Evolutionary conservation across 1,140 invertebrate species (phyloP), one percentile per base, ranked within the genome.

Genomic region (Monochamus saltuarius): DNA sequence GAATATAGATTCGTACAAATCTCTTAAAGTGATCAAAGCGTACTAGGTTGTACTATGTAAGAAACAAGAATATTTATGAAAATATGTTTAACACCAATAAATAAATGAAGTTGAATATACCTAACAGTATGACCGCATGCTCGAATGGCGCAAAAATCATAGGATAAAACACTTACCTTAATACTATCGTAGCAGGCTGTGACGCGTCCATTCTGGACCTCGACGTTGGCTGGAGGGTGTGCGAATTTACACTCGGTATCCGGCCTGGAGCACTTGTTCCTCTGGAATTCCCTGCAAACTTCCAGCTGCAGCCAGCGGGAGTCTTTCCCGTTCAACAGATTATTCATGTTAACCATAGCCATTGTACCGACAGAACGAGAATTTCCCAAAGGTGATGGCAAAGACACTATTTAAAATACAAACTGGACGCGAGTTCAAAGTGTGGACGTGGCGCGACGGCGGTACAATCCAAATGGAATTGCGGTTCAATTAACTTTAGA

Each of bases 141-240:
- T 29, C 6, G 22, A 3, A 29, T 29, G 22, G 2, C 6, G 22
- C 2, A 29, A 29, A 29, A 29, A 29, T 29, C 6, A 29, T 3
- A 29, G 62, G 51, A 55, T 8, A 19, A 58, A 58, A 46, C 14
- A 79, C 88, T 85, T 85, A 99, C 98, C 95, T 99, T 99, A 81
- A 99, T 99, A 80, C 95, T 98, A 85, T 99, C 98, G 87, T 99
- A 99, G 86, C 98, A 99, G 68, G 98, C 97, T 65, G 96, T 99
- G 72, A 99, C 98, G 74, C 97, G 87, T 79, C 98, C 98, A 83
- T 99, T 99, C 84, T 99, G 97, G 70, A 99, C 95, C 84, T 99
- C 98, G 70, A 99, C 97, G 82, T 98, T 97, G 69, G 95, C 88
- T 54, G 96, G 95, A 43, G 98, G 98, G 87, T 99, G 98, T 64